Base-by-base conservation (phyloP, 1,140 invertebrate species). In the Agraylea sexmaculata region DNA sequence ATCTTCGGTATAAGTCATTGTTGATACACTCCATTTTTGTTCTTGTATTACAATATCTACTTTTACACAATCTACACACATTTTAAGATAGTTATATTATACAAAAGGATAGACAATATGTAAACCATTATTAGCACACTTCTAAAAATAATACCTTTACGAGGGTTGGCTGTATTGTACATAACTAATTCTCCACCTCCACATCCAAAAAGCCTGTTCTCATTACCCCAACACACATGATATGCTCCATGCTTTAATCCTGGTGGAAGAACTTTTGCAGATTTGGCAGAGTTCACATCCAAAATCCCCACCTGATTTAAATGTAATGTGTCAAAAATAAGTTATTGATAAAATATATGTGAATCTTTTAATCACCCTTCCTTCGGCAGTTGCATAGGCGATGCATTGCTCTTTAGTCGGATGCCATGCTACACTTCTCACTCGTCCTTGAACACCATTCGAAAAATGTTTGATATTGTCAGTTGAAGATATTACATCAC, bases 361-460 rank as follows among this genome's bases (percentile, higher is more conserved):
- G 23, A 25, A 25, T 25, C n/a, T 35, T 42, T 45, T 49, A 51
- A 56, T 66, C 60, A 80, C 71, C 51, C 74, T 61, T 7, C 84
- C 81, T 59, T 87, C 83, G 13, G 69, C 72, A 31, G 83, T 87
- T 11, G 74, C 78, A 61, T 76, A 88, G 2, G 82, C 84, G 13
- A 88, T 52, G 5, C 74, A 40, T 46, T 74, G 74, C 61, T 90
- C 86, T 47, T 71, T 72, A 7, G 61, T 66, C 3, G 84, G 84
- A 68, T 88, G 83, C 83, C 84, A 90, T 7, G 73, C 67, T 15
- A 82, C 69, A 10, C 71, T 55, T 40, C 77, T 71, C 22, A 88
- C 75, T 64, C 81, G 83, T 13, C 74, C 73, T 51, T 74, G 75
- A 7, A 85, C 77, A 42, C 80, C 78, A 46, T 83, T 74, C 74